Evolutionary conservation across 2,113 vertebrate genomes (phyloP), one percentile per base, ranked within the genome.

Genomic region (Eleginops maclovinus): DNA sequence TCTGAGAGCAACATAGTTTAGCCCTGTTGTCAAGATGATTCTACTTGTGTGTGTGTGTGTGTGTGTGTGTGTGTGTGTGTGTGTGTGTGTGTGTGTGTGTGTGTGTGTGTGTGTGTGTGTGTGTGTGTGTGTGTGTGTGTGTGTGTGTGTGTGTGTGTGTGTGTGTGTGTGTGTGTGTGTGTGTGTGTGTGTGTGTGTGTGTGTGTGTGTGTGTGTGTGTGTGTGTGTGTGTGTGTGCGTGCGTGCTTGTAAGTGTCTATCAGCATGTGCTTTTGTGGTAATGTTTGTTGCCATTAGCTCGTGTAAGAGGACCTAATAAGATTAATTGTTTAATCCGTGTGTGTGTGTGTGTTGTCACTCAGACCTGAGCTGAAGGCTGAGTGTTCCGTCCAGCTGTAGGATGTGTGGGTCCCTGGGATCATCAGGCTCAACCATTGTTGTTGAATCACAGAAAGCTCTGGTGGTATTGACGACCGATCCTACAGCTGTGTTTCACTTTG

Each of bases 281-380:
- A 75, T 62, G 60, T 75, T 56, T 75, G 76, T 78, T 90, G 71
- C 87, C 66, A 86, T 85, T 75, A 81, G 82, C 80, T 78, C 58
- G 55, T 67, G 65, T 90, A 81, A 90, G 89, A 81, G 16, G 82
- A 75, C 61, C 77, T 91, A 90, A 92, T 77, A 72, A 84, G 92
- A 92, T 93, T 93, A 89, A 74, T 79, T 72, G 67, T 88, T 81
- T 91, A 83, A 70, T 78, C 36, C 74, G 24, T 72, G 54, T 72
- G 55, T 49, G 46, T 47, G 70, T 62, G 47, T 46, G 43, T 72
- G 68, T 72, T 22, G 28, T 17, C 13, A 19, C 4, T 44, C 66
- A 46, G 74, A 69, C 51, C 41, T 73, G 22, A 79, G 28, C 77
- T 64, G 22, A 72, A 67, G 28, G 75, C 40, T 24, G 10, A 41